Evolutionary conservation across 2,888 invertebrate genomes (phyloP).

Genomic region (Drosophila formosana): DNA sequence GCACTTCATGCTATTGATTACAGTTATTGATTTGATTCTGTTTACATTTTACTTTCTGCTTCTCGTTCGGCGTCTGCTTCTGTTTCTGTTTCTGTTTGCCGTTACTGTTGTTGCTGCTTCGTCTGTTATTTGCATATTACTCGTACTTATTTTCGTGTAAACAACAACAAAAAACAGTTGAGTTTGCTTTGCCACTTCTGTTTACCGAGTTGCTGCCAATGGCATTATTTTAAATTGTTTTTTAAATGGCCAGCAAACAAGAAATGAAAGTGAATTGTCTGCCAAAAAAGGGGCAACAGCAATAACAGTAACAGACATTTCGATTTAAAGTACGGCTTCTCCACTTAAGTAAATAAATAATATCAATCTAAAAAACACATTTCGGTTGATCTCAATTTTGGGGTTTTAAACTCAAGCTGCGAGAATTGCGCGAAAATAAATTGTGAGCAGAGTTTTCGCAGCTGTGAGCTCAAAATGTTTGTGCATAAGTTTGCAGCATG

Average conservation of each 20-base stretch:
- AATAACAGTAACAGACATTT: background rate
- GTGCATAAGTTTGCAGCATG: slow-evolving; percentile 4
- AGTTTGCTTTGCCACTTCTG: slow-evolving; percentile 45
- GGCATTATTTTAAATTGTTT: slow-evolving; percentile 63
- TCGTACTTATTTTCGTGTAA: slow-evolving; percentile 40
- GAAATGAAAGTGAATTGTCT: slow-evolving; percentile 26
- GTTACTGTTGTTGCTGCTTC: background rate
- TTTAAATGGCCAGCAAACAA: slow-evolving; percentile 58
- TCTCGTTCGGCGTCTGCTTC: background rate
- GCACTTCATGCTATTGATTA: slow-evolving; percentile 50
- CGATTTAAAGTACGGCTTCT: too few species aligned
- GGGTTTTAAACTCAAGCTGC: background rate
- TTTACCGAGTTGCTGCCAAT: slow-evolving; percentile 41
- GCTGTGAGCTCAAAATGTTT: background rate
- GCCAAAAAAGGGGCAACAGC: background rate
- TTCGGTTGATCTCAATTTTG: slow-evolving; percentile 26
- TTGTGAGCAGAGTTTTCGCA: background rate
- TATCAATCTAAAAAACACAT: slow-evolving; percentile 3
- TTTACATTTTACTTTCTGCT: slow-evolving; percentile 23
- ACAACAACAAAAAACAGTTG: slow-evolving; percentile 29
- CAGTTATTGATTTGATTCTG: slow-evolving; percentile 49
- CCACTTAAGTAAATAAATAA: too few species aligned
- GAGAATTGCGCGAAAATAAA: background rate
- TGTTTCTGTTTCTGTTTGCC: background rate
- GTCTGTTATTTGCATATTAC: slow-evolving; percentile 26